Percentiles rank a stretch among this genome's conserved stretches.
Conservation (phyloP, 2,888 invertebrate genomes). For the Rhabditoides inermis region DNA sequence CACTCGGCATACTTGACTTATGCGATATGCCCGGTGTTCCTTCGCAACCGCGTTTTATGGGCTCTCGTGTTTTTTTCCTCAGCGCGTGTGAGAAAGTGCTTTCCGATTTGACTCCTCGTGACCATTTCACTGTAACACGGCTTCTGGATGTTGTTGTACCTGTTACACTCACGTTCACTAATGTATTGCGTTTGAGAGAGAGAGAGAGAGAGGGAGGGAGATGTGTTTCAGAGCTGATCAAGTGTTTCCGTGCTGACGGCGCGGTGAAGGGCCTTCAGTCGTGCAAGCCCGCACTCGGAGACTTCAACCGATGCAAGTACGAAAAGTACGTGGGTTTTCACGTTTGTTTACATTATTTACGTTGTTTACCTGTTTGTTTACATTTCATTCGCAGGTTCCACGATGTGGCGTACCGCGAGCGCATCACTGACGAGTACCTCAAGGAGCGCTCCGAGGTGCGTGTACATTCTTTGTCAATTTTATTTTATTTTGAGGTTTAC, state of each 20-base stretch:
- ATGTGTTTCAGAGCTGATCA: constrained; percentile 27
- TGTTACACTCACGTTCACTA: no score
- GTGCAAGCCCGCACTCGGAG: constrained; percentile 36
- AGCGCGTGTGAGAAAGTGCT: not conserved
- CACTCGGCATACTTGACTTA: no score
- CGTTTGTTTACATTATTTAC: not conserved
- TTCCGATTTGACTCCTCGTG: not conserved
- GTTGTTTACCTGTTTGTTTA: not conserved
- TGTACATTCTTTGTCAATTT: no score
- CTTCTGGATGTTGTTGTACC: not conserved
- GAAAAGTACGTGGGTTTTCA: constrained; percentile 27
- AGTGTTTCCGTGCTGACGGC: constrained; percentile 41
- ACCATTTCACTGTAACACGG: not conserved
- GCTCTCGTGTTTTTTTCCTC: not conserved
- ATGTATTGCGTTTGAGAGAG: not conserved
- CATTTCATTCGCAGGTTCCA: constrained; percentile 32
- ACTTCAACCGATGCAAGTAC: constrained; percentile 44
- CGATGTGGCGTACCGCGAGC: constrained; percentile 40
- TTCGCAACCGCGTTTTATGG: not conserved
- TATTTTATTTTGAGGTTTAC: no score
- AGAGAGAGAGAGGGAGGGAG: not conserved
- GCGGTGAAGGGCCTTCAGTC: constrained; percentile 34
- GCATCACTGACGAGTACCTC: constrained; percentile 44
- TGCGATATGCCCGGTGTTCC: no score
- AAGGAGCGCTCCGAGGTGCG: constrained; percentile 25